Conservation (phyloP, 2,888 invertebrate species). For the Chirona hameri region DNA sequence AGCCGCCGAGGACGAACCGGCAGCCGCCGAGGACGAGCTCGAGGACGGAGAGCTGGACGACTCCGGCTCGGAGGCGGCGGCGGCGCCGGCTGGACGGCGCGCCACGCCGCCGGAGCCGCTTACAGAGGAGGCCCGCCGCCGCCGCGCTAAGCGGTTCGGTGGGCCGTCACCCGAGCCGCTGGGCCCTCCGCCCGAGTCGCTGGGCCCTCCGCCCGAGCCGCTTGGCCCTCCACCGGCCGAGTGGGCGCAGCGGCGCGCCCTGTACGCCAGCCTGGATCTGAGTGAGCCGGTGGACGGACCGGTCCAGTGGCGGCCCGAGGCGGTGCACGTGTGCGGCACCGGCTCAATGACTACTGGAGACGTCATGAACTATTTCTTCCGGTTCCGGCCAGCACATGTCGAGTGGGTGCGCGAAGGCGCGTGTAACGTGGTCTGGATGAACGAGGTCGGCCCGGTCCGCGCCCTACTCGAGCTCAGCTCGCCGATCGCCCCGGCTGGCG, state of each 20-base stretch:
- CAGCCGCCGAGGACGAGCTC: background rate
- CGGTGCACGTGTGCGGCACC: constrained; percentile 70
- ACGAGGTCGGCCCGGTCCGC: constrained; percentile 57
- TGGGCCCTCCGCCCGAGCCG: background rate
- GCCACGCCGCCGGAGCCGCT: background rate
- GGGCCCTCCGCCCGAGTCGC: no score
- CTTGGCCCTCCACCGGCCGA: background rate
- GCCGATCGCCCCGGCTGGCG: constrained; percentile 47
- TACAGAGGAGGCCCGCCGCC: background rate
- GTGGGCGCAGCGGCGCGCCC: background rate
- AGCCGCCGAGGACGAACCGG: background rate
- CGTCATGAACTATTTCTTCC: constrained; percentile 71
- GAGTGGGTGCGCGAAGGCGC: constrained; percentile 78
- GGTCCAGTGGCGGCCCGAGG: constrained; percentile 60
- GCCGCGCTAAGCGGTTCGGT: background rate
- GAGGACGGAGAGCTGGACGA: constrained; percentile 26
- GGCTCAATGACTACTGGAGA: constrained; percentile 72
- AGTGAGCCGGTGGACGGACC: background rate
- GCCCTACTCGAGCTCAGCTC: constrained; percentile 59
- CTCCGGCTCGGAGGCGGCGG: background rate
- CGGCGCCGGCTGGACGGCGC: background rate
- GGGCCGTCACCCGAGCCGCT: background rate
- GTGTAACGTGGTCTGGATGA: constrained; percentile 66
- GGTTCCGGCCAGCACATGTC: constrained; percentile 68
- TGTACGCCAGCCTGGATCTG: constrained; percentile 4